Evolutionary conservation across 2,113 vertebrate species (phyloP), one percentile per base, ranked within the genome.

Genomic region (Castor canadensis): DNA sequence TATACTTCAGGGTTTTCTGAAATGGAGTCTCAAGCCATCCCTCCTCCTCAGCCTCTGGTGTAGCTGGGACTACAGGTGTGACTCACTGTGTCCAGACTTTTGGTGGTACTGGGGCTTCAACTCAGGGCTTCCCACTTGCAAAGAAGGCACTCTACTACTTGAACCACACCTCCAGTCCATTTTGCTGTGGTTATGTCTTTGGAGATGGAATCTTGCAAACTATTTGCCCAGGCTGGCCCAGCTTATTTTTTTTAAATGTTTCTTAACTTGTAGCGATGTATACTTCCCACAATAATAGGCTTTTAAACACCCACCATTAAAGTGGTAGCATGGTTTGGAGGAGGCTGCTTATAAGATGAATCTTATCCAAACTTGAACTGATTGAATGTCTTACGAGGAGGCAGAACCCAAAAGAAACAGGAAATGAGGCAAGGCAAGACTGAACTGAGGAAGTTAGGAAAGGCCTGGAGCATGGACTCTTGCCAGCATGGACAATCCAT

Each of bases 211-310:
- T n/a, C n/a, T n/a, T n/a, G n/a, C n/a, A n/a, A n/a, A n/a, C n/a
- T n/a, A n/a, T n/a, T n/a, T n/a, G n/a, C n/a, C n/a, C n/a, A n/a
- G n/a, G n/a, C n/a, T n/a, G n/a, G n/a, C n/a, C n/a, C 19, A 77
- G 19, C 24, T 66, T 58, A 45, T 52, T 9, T 26, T 22, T 56
- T 19, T 62, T 69, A 91, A 88, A 45, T 19, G 5, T 62, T 84
- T 35, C 28, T 82, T 77, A 62, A 20, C 87, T 95, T 93, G 69
- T 76, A 95, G 24, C 89, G 64, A 54, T 82, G 24, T 32, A 54
- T 71, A 62, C 15, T 83, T 24, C 43, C 72, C 54, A 64, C 52
- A 72, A 92, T 47, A 93, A 96, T 81, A 54, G 4, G 43, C 66
- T 72, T 71, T 80, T 19, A 24, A 76, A 84, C 67, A 67, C 47